Conservation (phyloP, 2,888 invertebrate genomes). For the Perizoma flavofasciatum region DNA sequence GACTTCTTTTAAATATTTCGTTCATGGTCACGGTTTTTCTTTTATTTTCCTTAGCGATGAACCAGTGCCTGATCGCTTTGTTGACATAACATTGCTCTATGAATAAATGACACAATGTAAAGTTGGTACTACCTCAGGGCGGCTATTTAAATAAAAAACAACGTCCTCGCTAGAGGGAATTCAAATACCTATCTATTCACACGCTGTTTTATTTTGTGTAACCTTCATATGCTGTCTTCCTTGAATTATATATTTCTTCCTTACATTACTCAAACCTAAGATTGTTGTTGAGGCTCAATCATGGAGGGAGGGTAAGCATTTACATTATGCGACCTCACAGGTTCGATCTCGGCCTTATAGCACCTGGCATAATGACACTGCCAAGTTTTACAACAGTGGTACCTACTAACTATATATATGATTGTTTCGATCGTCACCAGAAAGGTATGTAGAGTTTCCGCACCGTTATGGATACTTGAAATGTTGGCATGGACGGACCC, state of each 20-base stretch:
- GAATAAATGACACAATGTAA: constrained; percentile 37
- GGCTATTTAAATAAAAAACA: constrained; percentile 22
- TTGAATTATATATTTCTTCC: too few relatives aligned
- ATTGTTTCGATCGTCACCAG: not conserved
- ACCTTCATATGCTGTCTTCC: not conserved
- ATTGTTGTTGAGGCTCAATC: too few relatives aligned
- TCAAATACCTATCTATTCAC: constrained; percentile 2
- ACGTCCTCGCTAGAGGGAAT: constrained; percentile 9
- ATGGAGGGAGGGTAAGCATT: too few relatives aligned
- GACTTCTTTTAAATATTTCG: constrained; percentile 2
- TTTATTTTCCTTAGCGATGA: constrained; percentile 26
- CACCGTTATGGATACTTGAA: constrained; percentile 10
- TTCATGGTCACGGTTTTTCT: constrained; percentile 2
- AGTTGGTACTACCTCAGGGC: constrained; percentile 15
- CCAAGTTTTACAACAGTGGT: not conserved
- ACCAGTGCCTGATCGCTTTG: constrained; percentile 17
- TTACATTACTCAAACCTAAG: too few relatives aligned
- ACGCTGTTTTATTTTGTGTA: constrained; percentile 2
- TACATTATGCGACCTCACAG: too few relatives aligned
- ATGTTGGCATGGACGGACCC: constrained; percentile 14
- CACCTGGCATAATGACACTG: too few relatives aligned
- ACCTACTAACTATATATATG: not conserved
- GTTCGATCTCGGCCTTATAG: too few relatives aligned
- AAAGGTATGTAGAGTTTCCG: constrained; percentile 4
- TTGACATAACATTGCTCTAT: constrained; percentile 36